phyloP scores from a whole-genome alignment of 2,888 invertebrate genomes.

The Drosophila trichaetosa region DNA sequence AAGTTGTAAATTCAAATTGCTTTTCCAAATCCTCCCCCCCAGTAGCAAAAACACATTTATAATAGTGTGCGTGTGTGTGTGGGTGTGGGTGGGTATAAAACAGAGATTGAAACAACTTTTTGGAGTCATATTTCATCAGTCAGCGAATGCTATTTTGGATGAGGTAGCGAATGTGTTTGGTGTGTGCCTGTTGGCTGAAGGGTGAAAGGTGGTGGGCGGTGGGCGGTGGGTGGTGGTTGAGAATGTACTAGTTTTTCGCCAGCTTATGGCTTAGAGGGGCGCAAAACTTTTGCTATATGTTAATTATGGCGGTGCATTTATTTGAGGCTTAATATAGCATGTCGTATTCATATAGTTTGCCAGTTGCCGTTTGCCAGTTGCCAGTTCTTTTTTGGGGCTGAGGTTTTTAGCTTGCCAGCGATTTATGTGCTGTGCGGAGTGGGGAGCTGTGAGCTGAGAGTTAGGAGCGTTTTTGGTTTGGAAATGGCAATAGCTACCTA shows the following conservation, averaged over 20 bases:
- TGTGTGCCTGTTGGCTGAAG: not conserved
- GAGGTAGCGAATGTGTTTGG: not conserved
- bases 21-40: constrained; percentile 18
- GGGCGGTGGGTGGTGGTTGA: not conserved
- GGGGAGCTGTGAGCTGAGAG: constrained; percentile 8
- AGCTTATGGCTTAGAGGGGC: constrained; percentile 57
- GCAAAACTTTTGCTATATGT: constrained; percentile 80
- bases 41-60: constrained; percentile 1
- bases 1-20: constrained; percentile 76
- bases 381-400: constrained; percentile 15
- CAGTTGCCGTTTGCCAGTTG: constrained; percentile 39
- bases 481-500: constrained; percentile 30
- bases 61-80: not conserved
- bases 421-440: constrained; percentile 16
- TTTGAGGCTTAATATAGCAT: constrained; percentile 78
- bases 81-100: not conserved
- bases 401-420: constrained; percentile 15
- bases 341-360: constrained; percentile 67
- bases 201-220: not conserved
- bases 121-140: constrained; percentile 65
- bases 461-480: not conserved
- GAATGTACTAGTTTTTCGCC: constrained; percentile 37
- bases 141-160: constrained; percentile 24
- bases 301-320: constrained; percentile 81
- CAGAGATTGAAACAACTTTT: constrained; percentile 37